Evolutionary conservation across 2,113 vertebrate genomes (phyloP), one percentile per base, ranked within the genome.

Genomic region (Heteronetta atricapilla): DNA sequence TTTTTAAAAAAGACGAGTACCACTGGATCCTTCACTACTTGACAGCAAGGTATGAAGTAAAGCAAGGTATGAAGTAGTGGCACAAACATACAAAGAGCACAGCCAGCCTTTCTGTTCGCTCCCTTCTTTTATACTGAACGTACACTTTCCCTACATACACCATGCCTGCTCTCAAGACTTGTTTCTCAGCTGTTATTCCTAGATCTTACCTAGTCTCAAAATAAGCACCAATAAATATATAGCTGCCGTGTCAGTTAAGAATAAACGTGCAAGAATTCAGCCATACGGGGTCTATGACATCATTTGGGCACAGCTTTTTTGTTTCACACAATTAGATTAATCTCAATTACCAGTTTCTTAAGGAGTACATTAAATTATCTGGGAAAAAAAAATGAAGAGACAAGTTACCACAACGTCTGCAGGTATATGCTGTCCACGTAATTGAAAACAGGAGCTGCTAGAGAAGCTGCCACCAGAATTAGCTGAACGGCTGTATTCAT

Each of bases 371-470:
- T 64, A 53, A 69, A 62, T 52, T 63, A 90, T 26, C 36, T 33
- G 13, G 13, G 66, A 31, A 77, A 29, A 77, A 26, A 19, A 6
- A 70, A 34, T 11, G 20, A 73, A 91, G 74, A 56, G 44, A 16
- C 23, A 78, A 87, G 96, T 98, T 98, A 99, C 99, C 99, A 99
- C 90, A 99, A 97, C 6, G 98, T 97, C 91, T 99, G 99, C 97
- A 99, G 98, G 89, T 98, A 98, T 55, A 99, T 63, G 76, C 98
- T 99, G 98, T 99, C 99, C 91, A 98, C 98, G 50, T 98, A 99
- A 95, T 99, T 98, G 97, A 99, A 99, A 94, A 99, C 99, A 1
- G 99, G 99, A 69, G 99, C 98, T 67, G 99, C 99, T 96, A 99
- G 97, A 93, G 99, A 99, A 33, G 99, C 98, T 21, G 99, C 99